Conservation (phyloP, 2,888 invertebrate genomes). For the Eristalinus sepulchralis region DNA sequence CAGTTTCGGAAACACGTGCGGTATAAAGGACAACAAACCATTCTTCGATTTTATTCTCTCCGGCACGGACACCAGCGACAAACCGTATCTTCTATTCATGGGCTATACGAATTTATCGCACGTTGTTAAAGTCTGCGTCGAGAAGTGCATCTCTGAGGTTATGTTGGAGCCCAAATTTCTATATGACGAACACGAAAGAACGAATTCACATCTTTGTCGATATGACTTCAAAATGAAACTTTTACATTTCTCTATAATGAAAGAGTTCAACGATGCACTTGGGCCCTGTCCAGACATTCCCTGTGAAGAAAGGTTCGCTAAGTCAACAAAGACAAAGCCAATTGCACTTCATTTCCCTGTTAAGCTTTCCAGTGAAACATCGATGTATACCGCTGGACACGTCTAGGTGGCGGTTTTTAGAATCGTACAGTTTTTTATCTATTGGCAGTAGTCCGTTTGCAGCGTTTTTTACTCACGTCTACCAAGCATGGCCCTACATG, state of each 20-base stretch:
- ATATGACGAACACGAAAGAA: not conserved
- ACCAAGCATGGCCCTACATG: not conserved
- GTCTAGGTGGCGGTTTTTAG: not conserved
- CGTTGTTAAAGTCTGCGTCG: not conserved
- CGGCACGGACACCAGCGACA: not conserved
- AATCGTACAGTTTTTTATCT: not conserved
- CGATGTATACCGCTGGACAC: not conserved
- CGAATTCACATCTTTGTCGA: not conserved
- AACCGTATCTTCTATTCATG: not conserved
- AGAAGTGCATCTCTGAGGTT: not conserved
- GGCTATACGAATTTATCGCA: not conserved
- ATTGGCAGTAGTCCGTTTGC: not conserved
- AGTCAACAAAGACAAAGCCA: no score
- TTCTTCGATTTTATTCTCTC: not conserved
- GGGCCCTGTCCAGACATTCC: not conserved
- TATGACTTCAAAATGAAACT: not conserved
- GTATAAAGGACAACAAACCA: not conserved
- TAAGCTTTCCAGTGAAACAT: not conserved
- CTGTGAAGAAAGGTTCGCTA: not conserved
- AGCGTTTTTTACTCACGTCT: not conserved
- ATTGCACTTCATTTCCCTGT: no score
- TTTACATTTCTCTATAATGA: not conserved
- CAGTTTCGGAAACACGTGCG: not conserved
- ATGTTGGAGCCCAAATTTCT: not conserved
- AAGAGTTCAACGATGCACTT: not conserved